These are phyloP conservation scores for Cygnus buccinator DNA, from an alignment of 2,113 vertebrate species.

Conservation along the genomic window DNA sequence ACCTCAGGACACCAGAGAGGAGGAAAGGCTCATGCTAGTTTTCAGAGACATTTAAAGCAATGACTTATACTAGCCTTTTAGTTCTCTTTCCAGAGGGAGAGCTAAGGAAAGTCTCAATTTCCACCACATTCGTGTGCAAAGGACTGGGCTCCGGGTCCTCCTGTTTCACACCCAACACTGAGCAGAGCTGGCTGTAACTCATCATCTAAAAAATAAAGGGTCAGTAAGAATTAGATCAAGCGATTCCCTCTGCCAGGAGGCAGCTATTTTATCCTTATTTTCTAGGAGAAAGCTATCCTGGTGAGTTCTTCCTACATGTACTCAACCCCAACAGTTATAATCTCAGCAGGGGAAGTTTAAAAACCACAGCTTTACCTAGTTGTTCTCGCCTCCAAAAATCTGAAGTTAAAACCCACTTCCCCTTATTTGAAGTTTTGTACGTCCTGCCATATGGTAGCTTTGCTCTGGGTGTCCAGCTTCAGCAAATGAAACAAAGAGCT, in stretches of 20 bases:
- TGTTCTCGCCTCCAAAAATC: background rate
- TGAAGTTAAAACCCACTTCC: background rate
- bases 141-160: constrained; percentile 72
- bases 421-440: background rate
- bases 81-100: constrained; percentile 88
- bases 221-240: background rate
- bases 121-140: constrained; percentile 68
- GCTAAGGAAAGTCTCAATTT: constrained; percentile 89
- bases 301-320: background rate
- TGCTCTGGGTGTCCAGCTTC: background rate
- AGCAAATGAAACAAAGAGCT: background rate
- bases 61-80: constrained; percentile 79
- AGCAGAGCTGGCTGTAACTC: constrained; percentile 89
- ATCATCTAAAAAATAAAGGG: constrained; percentile 79
- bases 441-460: background rate
- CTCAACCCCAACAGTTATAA: background rate
- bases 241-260: background rate
- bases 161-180: constrained; percentile 86
- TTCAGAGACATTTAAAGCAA: background rate
- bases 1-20: background rate
- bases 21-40: background rate
- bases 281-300: background rate
- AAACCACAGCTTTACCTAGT: background rate
- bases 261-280: background rate
- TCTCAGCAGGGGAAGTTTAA: background rate